Percentiles rank a stretch among this genome's conserved stretches.
Evolutionary conservation across 1,140 invertebrate species (phyloP).

Genomic region (Caligus rogercresseyi): DNA sequence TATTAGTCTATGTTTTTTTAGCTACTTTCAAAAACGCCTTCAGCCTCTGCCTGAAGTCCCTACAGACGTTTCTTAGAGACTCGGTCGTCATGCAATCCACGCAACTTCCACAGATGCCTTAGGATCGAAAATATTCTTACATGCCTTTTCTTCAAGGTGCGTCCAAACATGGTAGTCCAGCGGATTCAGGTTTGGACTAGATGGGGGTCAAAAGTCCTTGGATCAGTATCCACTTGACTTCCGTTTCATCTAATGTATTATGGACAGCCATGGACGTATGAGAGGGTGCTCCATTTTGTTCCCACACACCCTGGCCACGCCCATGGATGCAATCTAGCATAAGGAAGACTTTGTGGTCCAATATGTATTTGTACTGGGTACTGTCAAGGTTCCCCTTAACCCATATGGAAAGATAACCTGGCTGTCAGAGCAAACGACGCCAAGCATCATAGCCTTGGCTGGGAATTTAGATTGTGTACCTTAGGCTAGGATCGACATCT

Average conservation of each 20-base stretch:
- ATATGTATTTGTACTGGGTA: neutral
- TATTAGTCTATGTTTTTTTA: too few species aligned
- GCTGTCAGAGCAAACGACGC: neutral
- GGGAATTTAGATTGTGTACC: neutral
- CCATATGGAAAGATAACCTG: neutral
- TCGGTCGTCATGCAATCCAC: neutral
- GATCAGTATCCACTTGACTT: constrained; percentile 1
- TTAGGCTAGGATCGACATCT: neutral
- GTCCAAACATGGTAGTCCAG: neutral
- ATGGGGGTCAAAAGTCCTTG: neutral
- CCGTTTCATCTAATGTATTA: neutral
- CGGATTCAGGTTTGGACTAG: constrained; percentile 3
- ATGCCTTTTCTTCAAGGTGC: neutral
- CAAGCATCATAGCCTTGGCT: neutral
- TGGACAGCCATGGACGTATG: neutral
- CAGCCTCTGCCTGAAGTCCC: neutral
- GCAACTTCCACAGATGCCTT: neutral
- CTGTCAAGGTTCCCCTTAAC: neutral
- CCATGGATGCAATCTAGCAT: neutral
- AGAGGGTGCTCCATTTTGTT: neutral
- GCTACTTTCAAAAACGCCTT: too few species aligned
- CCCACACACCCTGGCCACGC: neutral
- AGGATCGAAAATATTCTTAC: neutral
- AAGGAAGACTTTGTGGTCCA: neutral
- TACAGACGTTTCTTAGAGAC: neutral